A percentile compares a stretch with the other conserved stretches of the same genome.
Evolutionary conservation across 2,113 vertebrate species (phyloP).

Genomic region (Montifringilla adamsi): DNA sequence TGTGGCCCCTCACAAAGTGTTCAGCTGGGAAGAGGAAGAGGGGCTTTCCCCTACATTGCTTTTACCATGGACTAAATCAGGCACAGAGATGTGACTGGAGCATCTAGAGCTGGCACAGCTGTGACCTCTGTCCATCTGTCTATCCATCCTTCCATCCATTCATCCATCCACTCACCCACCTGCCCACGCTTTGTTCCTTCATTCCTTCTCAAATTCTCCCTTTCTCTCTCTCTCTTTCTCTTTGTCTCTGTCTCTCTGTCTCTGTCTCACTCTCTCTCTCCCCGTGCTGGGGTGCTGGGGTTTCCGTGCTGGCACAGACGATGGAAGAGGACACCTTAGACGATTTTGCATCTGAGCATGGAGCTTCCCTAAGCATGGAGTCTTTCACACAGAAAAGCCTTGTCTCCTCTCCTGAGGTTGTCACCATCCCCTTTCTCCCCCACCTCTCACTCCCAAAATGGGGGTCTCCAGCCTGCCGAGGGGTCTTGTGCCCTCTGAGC

Average conservation of each 20-base stretch:
- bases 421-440: slow-evolving; percentile 59
- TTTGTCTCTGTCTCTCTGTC: not conserved
- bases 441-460: accelerated
- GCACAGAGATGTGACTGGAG: not conserved
- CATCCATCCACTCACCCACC: not conserved
- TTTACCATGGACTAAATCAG: not conserved
- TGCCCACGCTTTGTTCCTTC: slow-evolving; percentile 24
- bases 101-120: not conserved
- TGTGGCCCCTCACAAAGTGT: not conserved
- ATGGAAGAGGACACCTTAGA: slow-evolving; percentile 75
- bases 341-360: slow-evolving; percentile 79
- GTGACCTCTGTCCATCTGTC: not conserved
- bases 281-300: slow-evolving; percentile 64
- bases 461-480: not conserved
- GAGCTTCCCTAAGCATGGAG: slow-evolving; percentile 86
- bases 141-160: not conserved
- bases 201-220: slow-evolving; percentile 54
- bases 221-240: not conserved
- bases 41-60: not conserved
- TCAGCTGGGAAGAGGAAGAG: not conserved
- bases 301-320: slow-evolving; percentile 76
- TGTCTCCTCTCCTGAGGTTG: slow-evolving; percentile 94
- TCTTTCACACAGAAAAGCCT: slow-evolving; percentile 95
- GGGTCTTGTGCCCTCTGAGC: not conserved
- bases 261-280: slow-evolving; percentile 3